A percentile compares a stretch with the other conserved stretches of the same genome.
Conservation (phyloP, 2,888 invertebrate genomes). For the Schizotus pectinicornis region DNA sequence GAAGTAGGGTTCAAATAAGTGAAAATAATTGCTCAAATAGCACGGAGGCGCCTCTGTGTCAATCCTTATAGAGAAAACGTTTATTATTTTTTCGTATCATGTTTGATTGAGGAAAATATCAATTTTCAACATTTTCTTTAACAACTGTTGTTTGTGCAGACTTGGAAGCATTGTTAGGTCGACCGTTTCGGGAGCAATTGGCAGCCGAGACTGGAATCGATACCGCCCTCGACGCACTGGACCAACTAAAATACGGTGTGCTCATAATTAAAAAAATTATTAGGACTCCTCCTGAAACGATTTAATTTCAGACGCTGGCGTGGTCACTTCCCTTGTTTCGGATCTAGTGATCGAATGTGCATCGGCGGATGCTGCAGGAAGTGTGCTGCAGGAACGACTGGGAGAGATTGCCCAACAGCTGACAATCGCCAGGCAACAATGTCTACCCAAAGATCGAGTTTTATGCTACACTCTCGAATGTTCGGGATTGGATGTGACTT, state of each 20-base stretch:
- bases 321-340: constrained; percentile 64
- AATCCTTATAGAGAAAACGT: too few species aligned
- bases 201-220: constrained; percentile 78
- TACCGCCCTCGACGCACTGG: constrained; percentile 73
- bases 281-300: not conserved
- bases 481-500: constrained; percentile 69
- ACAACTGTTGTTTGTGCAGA: constrained; percentile 60
- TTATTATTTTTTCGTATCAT: not conserved
- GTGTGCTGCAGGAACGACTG: constrained; percentile 65
- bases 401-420: constrained; percentile 66
- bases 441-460: constrained; percentile 71
- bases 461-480: constrained; percentile 80
- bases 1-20: not conserved
- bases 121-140: constrained; percentile 5
- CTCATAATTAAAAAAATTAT: constrained; percentile 1
- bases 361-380: constrained; percentile 62
- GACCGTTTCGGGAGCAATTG: constrained; percentile 77
- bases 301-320: constrained; percentile 62
- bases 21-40: constrained; percentile 3
- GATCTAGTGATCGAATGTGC: constrained; percentile 64
- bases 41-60: not conserved
- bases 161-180: constrained; percentile 74
- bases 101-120: too few species aligned
- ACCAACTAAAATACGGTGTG: constrained; percentile 74
- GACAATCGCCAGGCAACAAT: constrained; percentile 68